phyloP scores from a whole-genome alignment of 2,113 vertebrate genomes.

The Clarias batrachus region DNA sequence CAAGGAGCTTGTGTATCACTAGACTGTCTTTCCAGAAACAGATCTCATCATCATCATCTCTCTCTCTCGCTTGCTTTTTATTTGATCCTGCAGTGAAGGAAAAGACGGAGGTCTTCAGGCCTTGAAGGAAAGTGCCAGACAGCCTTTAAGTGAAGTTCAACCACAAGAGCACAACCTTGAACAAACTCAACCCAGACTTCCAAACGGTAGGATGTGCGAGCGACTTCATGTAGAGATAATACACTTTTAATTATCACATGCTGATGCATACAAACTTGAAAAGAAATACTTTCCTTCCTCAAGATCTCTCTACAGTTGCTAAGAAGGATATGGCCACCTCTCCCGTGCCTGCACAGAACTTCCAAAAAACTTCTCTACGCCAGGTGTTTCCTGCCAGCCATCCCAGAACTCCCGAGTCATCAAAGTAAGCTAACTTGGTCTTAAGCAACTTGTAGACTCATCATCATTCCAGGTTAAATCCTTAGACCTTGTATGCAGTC shows the following conservation, averaged over 20 bases:
- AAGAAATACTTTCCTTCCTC: slow-evolving; percentile 40
- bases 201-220: slow-evolving; percentile 50
- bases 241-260: neutral
- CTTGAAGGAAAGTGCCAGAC: slow-evolving; percentile 40
- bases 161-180: slow-evolving; percentile 40
- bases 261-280: neutral
- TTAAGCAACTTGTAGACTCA: neutral
- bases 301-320: slow-evolving; percentile 52
- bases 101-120: slow-evolving; percentile 18
- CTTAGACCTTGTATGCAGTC: neutral
- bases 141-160: slow-evolving; percentile 44
- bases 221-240: neutral
- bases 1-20: slow-evolving; percentile 24
- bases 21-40: slow-evolving; percentile 16
- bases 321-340: slow-evolving; percentile 76
- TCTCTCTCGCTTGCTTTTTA: neutral
- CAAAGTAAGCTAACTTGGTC: slow-evolving; percentile 59
- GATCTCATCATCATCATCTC: neutral
- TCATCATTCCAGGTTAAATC: neutral
- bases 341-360: slow-evolving; percentile 61
- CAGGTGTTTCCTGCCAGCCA: slow-evolving; percentile 30
- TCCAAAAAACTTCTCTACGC: slow-evolving; percentile 35
- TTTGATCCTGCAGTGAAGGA: slow-evolving; percentile 36
- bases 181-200: slow-evolving; percentile 14
- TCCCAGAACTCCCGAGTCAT: slow-evolving; percentile 53